Evolutionary conservation across 2,797 vertebrate species (phyloP), one percentile per base, ranked within the genome.

Genomic region (Anguilla pacifica): DNA sequence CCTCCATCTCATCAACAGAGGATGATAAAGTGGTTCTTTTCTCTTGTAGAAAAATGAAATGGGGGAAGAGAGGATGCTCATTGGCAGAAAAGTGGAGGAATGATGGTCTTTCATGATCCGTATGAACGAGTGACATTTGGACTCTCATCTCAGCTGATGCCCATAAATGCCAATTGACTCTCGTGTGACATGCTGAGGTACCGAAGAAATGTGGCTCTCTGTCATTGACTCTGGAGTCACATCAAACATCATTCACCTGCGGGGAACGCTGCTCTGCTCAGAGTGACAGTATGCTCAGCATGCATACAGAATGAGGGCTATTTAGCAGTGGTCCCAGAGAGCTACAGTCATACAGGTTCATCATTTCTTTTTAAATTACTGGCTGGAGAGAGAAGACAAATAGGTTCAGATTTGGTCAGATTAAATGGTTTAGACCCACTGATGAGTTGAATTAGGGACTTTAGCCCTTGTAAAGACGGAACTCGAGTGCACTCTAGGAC

Each of bases 121-220:
- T 46, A 15, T 13, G 35, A 67, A n/a, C 7, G 22, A 46, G 35
- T 85, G 61, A n/a, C 19, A 70, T 43, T 85, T 85, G 53, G 6
- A 61, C 11, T 35, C 51, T 84, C 83, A 39, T 82, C 46, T 51
- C 25, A 10, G 17, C 43, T 25, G 77, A 81, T 11, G 17, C 43
- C 77, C 77, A 39, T 49, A 82, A 82, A 82, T 82, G 22, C 39
- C 77, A 49, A 22, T 81, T 81, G 39, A 81, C 39, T 46, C 77
- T 31, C 35, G 2, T 51, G 79, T 82, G 79, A 82, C 79, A 51
- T 9, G 79, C 43, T 25, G 28, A 82, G 43, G 46, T 22, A 51
- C 46, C 6, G 31, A 43, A 22, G 15, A 77, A 77, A 39, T 77
- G n/a, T 79, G 46, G 43, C 79, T 82, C 79, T n/a, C 77, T 46